These are phyloP conservation scores for Callorhinus ursinus DNA, from an alignment of 2,113 vertebrate species.

Conservation along the genomic window DNA sequence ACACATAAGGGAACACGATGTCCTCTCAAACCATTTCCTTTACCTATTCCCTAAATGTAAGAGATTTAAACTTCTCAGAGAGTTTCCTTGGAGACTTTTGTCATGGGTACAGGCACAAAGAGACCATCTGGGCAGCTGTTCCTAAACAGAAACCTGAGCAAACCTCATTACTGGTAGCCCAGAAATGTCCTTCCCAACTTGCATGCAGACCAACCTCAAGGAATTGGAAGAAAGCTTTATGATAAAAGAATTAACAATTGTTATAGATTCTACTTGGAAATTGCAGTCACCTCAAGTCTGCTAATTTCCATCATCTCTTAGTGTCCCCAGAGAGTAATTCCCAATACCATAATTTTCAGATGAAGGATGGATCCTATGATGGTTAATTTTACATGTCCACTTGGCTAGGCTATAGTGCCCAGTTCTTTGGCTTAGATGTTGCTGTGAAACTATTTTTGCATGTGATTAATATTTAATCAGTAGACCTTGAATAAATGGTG, in stretches of 20 bases:
- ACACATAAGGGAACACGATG: background rate
- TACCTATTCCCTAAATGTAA: background rate
- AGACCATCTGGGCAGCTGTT: background rate
- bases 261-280: background rate
- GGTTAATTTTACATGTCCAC: background rate
- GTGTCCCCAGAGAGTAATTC: background rate
- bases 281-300: background rate
- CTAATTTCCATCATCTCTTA: background rate
- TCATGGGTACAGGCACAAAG: background rate
- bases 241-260: background rate
- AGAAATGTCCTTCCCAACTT: background rate
- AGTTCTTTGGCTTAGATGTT: background rate
- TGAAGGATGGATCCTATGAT: background rate
- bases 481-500: background rate
- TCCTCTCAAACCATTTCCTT: background rate
- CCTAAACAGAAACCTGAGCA: background rate
- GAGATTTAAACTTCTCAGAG: background rate
- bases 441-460: background rate
- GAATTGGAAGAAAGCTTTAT: background rate
- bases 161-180: background rate
- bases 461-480: background rate
- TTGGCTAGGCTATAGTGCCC: background rate
- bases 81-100: background rate
- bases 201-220: background rate
- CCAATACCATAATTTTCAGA: background rate